Base-by-base conservation (phyloP, 2,888 invertebrate genomes). In the Lasius fuliginosus region DNA sequence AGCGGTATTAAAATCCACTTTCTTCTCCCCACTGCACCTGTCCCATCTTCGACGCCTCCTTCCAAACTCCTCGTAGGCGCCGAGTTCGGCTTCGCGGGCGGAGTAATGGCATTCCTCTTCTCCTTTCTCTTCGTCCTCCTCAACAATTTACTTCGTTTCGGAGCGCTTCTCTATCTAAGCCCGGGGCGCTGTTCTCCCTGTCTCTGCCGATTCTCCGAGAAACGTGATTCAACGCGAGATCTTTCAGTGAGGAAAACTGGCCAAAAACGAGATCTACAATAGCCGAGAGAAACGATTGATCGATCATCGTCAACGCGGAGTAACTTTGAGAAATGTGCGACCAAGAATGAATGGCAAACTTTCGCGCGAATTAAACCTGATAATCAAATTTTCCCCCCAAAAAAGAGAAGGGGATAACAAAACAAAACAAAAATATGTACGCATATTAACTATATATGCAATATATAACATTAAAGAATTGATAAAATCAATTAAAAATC, bases 1-100 rank as follows among this genome's bases (percentile, higher is more conserved):
- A 90, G 91, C 91, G 91, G 91, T 91, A 91, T 91, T 92, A 91
- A 91, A 89, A 90, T 90, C 90, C 89, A 87, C 91, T 87, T 91
- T 87, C 88, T 85, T 86, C 81, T 75, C 81, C 53, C 40, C 33
- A 36, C 69, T 46, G 42, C 77, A 64, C 56, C 83, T 79, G 79
- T 79, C 42, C 76, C 69, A 33, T 62, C 73, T 53, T 53, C 69
- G 36, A 69, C 83, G 83, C 74, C 82, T 87, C 58, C 84, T 86
- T 84, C 76, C 76, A 71, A 58, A 0, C 69, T 42, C 69, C 49
- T 42, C 49, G 84, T 62, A 77, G 68, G 73, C 65, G 69, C 77
- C 58, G 64, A 83, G 81, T 87, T 83, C 83, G 85, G 77, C 74
- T 82, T 84, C 86, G 75, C 79, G 84, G 89, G 74, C 83, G 86